Evolutionary conservation across 1,140 invertebrate genomes (phyloP).

Genomic region (Bombus pascuorum): DNA sequence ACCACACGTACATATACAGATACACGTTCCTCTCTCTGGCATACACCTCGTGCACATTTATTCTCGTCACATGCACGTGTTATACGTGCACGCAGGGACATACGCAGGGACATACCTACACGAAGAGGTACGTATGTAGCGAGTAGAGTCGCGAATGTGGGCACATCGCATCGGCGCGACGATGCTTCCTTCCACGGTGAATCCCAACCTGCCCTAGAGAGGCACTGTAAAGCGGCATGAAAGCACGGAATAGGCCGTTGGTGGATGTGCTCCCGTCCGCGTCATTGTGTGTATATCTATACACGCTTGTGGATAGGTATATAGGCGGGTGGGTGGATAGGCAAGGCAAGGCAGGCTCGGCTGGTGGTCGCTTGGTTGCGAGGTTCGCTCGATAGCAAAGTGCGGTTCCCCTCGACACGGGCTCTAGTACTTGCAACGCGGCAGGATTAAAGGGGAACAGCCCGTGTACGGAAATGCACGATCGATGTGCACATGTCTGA

Average conservation of each 20-base stretch:
- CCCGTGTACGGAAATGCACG: constrained; percentile 63
- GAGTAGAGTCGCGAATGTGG: constrained; percentile 21
- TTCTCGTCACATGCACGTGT: neutral
- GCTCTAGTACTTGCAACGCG: constrained; percentile 77
- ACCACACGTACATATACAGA: neutral
- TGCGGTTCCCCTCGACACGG: constrained; percentile 77
- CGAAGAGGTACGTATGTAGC: neutral
- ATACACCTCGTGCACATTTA: neutral
- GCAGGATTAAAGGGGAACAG: constrained; percentile 78
- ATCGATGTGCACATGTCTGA: constrained; percentile 65
- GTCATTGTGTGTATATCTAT: neutral
- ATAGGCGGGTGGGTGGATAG: constrained; percentile 47
- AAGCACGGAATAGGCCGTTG: constrained; percentile 45
- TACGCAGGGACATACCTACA: neutral
- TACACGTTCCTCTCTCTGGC: neutral
- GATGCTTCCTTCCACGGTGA: constrained; percentile 54
- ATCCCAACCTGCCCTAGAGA: constrained; percentile 41
- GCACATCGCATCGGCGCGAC: constrained; percentile 26
- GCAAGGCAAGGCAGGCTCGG: constrained; percentile 67
- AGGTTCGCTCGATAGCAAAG: constrained; percentile 80
- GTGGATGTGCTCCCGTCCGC: neutral
- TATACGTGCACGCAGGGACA: neutral
- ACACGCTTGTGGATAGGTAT: neutral
- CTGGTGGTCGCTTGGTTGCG: constrained; percentile 71
- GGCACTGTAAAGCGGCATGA: constrained; percentile 44